A percentile compares a stretch with the other conserved stretches of the same genome.
phyloP scores from a whole-genome alignment of 2,888 invertebrate species.

The Branchellion lobata region DNA sequence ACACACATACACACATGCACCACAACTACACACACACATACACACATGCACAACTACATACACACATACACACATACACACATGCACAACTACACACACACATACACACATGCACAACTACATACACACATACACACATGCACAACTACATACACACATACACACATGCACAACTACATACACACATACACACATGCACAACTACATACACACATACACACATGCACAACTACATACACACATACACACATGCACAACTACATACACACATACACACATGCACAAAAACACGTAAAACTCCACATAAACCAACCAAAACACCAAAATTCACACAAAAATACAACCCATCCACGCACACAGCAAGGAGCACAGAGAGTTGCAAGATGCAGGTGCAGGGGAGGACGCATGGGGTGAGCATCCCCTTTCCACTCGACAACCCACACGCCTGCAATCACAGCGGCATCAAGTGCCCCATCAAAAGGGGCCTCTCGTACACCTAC shows the following conservation, averaged over 20 bases:
- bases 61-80: no score
- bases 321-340: not conserved
- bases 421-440: conserved; percentile 74
- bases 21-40: no score
- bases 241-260: conserved; percentile 31
- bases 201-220: no score
- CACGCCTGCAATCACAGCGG: conserved; percentile 73
- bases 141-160: no score
- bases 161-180: no score
- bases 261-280: conserved; percentile 26
- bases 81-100: no score
- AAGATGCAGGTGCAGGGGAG: conserved; percentile 75
- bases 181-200: no score
- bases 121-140: no score
- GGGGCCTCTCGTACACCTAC: conserved; percentile 53
- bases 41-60: no score
- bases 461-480: conserved; percentile 72
- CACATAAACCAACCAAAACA: conserved; percentile 25
- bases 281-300: not conserved
- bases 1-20: no score
- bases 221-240: no score
- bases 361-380: conserved; percentile 57
- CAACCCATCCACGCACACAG: conserved; percentile 37
- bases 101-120: no score
- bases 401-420: conserved; percentile 72